phyloP scores from a whole-genome alignment of 2,888 invertebrate genomes.

The Drosophila mimetica region DNA sequence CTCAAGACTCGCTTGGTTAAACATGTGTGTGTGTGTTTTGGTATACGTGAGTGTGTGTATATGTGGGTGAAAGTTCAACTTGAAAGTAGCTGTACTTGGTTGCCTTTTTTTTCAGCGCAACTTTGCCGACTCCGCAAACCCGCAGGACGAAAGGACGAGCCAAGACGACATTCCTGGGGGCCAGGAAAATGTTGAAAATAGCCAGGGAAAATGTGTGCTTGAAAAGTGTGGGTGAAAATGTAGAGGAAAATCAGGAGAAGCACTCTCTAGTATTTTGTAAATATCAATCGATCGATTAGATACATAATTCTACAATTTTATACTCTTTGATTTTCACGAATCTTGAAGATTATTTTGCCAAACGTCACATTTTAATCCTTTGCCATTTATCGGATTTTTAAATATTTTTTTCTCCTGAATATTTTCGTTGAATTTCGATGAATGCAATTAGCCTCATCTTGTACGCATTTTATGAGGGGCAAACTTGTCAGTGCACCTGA shows the following conservation, averaged over 20 bases:
- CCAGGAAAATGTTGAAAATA: slow-evolving; percentile 5
- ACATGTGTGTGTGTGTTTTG: slow-evolving; percentile 18
- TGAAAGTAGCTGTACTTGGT: slow-evolving; percentile 63
- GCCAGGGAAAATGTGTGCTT: slow-evolving; percentile 15
- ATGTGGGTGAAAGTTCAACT: slow-evolving; percentile 49
- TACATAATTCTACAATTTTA: too few species aligned
- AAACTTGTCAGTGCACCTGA: slow-evolving; percentile 5
- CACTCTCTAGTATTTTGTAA: slow-evolving; percentile 3
- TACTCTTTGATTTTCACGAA: too few species aligned
- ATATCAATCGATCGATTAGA: slow-evolving; percentile 17
- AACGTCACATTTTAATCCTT: neutral
- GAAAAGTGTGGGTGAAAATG: slow-evolving; percentile 1
- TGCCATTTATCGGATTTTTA: neutral
- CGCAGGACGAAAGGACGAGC: slow-evolving; percentile 19
- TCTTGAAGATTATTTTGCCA: neutral
- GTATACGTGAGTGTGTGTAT: slow-evolving; percentile 8
- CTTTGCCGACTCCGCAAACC: slow-evolving; percentile 54
- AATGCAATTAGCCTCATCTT: slow-evolving; percentile 4
- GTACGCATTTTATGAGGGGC: slow-evolving; percentile 12
- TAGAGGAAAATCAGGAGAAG: neutral
- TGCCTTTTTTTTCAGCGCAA: slow-evolving; percentile 46
- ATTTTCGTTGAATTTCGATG: neutral
- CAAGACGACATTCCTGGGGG: slow-evolving; percentile 43
- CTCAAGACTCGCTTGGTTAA: slow-evolving; percentile 37
- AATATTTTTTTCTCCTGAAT: neutral